Percentiles rank a stretch among this genome's conserved stretches.
Conservation (phyloP, 2,113 vertebrate species). For the Cyanistes caeruleus region DNA sequence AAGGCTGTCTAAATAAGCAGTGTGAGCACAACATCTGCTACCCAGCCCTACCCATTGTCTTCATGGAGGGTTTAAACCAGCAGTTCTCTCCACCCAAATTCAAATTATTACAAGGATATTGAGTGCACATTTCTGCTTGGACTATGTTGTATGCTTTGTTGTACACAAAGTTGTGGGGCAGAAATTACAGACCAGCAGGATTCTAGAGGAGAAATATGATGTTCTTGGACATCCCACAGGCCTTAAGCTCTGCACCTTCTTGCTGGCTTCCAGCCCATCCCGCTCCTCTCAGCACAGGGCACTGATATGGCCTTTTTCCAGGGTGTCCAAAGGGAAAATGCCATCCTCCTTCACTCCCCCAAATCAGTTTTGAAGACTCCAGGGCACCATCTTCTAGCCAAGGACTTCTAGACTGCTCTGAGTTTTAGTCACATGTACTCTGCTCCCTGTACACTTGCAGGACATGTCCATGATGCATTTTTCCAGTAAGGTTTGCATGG, state of each 20-base stretch:
- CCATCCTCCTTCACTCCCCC: not conserved
- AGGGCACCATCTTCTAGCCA: not conserved
- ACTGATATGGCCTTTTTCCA: not conserved
- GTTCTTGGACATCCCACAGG: not conserved
- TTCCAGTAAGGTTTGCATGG: not conserved
- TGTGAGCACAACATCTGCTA: not conserved
- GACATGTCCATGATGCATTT: rapidly evolving
- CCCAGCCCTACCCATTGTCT: not conserved
- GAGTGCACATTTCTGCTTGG: not conserved
- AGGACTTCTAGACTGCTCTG: not conserved
- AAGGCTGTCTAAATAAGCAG: constrained; percentile 1
- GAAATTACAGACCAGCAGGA: not conserved
- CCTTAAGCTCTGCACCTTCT: not conserved
- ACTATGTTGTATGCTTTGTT: not conserved
- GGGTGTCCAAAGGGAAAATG: not conserved
- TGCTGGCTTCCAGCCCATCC: not conserved
- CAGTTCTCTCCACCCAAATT: not conserved
- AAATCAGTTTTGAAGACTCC: not conserved
- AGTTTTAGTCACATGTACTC: not conserved
- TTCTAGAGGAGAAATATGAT: not conserved
- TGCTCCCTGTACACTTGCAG: not conserved
- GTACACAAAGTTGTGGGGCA: not conserved
- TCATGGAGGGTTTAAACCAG: not conserved
- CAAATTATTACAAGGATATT: not conserved
- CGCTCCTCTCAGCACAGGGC: not conserved